phyloP scores from a whole-genome alignment of 2,113 vertebrate genomes.

The Columbina picui region DNA sequence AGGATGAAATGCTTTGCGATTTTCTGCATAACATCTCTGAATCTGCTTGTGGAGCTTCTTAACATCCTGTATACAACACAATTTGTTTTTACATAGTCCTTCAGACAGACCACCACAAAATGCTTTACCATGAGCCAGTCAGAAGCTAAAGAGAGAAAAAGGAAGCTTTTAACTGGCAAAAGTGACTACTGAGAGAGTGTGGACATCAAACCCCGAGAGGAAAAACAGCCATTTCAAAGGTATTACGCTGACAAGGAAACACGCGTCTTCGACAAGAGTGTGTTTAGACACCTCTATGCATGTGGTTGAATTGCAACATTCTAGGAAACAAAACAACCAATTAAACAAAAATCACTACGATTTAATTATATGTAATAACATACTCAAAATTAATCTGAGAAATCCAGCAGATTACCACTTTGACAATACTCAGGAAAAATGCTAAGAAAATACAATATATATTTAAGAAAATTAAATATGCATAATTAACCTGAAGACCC shows the following conservation, averaged over 20 bases:
- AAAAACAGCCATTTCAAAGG: background rate
- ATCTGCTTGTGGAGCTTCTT: constrained; percentile 98
- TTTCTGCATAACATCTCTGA: constrained; percentile 95
- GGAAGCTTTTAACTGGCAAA: constrained; percentile 57
- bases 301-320: background rate
- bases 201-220: background rate
- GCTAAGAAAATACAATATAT: background rate
- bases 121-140: constrained; percentile 49
- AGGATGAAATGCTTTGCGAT: constrained; percentile 87
- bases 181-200: background rate
- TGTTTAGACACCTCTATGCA: background rate
- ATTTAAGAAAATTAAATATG: background rate
- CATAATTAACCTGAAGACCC: background rate
- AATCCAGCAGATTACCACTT: background rate
- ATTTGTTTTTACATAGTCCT: constrained; percentile 57
- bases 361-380: background rate
- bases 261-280: background rate
- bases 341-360: background rate
- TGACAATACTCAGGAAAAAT: background rate
- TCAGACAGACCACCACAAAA: constrained; percentile 58
- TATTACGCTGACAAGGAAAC: background rate
- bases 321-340: background rate
- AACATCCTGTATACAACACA: constrained; percentile 84
- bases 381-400: background rate
- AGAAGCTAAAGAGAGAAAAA: constrained; percentile 59